Conservation (phyloP, 2,888 invertebrate species). For the Eristalis arbustorum region DNA sequence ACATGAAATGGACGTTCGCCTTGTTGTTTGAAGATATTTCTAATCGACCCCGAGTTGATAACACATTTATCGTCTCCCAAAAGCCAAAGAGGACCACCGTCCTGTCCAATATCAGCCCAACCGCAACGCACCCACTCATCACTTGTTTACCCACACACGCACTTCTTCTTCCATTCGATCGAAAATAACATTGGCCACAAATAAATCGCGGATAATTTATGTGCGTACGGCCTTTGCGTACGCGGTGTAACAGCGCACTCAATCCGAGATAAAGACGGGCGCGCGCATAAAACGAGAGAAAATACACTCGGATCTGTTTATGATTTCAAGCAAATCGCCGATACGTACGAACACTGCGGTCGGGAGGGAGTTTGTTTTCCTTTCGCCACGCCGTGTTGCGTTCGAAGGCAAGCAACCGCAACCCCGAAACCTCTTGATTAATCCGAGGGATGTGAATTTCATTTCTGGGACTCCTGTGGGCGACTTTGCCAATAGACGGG, state of each 20-base stretch:
- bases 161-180: conserved; percentile 1
- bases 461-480: not conserved
- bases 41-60: not conserved
- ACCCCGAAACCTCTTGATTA: not conserved
- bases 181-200: conserved; percentile 7
- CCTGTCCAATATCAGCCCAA: not conserved
- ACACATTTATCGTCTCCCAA: not conserved
- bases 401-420: not conserved
- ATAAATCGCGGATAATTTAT: conserved; percentile 53
- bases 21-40: not conserved
- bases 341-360: conserved; percentile 12
- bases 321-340: conserved; percentile 24
- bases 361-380: conserved; percentile 21
- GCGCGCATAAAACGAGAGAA: conserved; percentile 1
- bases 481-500: not conserved
- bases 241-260: conserved; percentile 5
- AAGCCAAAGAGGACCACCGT: not conserved
- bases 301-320: conserved; percentile 27
- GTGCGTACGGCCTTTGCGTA: not conserved
- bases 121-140: not conserved
- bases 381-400: not conserved
- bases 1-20: not conserved
- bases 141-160: conserved; percentile 13
- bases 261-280: conserved; percentile 31
- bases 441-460: not conserved